Base-by-base conservation (phyloP, 2,888 invertebrate species). In the Flexamia atlantica region DNA sequence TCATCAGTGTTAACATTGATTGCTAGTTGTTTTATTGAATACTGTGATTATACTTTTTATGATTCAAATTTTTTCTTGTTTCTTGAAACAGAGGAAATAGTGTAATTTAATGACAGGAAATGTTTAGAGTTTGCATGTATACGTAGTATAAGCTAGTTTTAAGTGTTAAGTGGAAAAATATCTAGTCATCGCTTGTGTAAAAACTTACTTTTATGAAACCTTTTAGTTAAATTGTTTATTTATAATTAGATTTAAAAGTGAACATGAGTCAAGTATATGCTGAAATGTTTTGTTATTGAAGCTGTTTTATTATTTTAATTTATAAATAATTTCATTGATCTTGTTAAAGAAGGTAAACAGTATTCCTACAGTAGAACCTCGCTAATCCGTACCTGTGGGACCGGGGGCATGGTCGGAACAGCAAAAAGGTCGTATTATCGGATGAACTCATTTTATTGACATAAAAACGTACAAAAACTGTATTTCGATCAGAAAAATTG, bases 161-260 rank as follows among this genome's bases (percentile, higher is more conserved):
- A 64, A 14, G 28, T 64, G 64, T 64, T 64, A 30, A 14, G 23
- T 20, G 7, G 23, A 57, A 53, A 53, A 53, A 20, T 53, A 57
- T 64, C 64, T 64, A 64, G 64, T 64, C 64, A 64, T 64, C 17
- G 30, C 64, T 30, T 64, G 64, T 64, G 28, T 64, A 64, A 64
- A 64, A 28, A 46, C 14, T 12, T 46, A 46, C 46, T 12, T 9
- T 9, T 46, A 46, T 46, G 14, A 46, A 46, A 14, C 3, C 3
- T 46, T 46, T 46, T 36, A 36, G 36, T 7, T 36, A 36, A 36
- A 36, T 36, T n/a, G n/a, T n/a, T 36, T 36, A 36, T 7, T 7
- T 36, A 9, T 36, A 7, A 36, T 36, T 9, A 9, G 36, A 36
- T 36, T 36, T 36, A 4, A 36, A 7, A 7, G 36, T 46, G 46